Percentiles rank a stretch among this genome's conserved stretches.
Evolutionary conservation across 2,797 vertebrate species (phyloP).

Genomic region (Acridotheres tristis): DNA sequence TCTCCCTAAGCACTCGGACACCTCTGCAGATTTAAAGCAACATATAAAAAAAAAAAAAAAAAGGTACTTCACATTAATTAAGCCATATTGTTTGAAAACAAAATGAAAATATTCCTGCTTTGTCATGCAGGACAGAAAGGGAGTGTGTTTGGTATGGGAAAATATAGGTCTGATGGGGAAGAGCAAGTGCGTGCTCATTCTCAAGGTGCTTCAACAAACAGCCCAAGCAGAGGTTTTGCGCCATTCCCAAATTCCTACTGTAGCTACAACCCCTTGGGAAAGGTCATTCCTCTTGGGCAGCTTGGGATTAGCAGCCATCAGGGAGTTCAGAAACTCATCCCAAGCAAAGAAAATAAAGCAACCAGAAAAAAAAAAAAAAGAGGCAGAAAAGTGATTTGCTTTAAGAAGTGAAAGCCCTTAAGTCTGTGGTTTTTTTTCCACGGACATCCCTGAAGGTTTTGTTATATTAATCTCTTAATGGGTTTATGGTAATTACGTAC

Average conservation of each 20-base stretch:
- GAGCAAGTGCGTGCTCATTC: neutral
- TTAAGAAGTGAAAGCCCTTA: conserved; percentile 23
- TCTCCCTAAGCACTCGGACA: neutral
- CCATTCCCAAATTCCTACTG: neutral
- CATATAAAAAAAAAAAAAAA: neutral
- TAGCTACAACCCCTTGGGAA: neutral
- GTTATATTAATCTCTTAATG: conserved; percentile 54
- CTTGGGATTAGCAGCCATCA: neutral
- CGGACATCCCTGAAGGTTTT: neutral
- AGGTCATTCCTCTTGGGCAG: neutral
- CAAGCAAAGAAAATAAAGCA: neutral
- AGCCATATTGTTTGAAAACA: neutral
- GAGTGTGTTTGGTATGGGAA: neutral
- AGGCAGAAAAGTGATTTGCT: neutral
- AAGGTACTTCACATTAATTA: conserved; percentile 37
- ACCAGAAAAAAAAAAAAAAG: neutral
- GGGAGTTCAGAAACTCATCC: neutral
- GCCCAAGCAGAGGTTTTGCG: neutral
- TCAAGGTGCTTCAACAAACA: neutral
- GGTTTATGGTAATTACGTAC: conserved; percentile 33
- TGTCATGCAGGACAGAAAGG: neutral
- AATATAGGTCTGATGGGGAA: neutral
- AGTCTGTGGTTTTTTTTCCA: conserved; percentile 6
- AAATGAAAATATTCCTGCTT: neutral
- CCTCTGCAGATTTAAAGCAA: neutral